A percentile compares a stretch with the other conserved stretches of the same genome.
These are phyloP conservation scores for Argyrosomus regius DNA, from an alignment of 2,797 vertebrate species.

Conservation along the genomic window DNA sequence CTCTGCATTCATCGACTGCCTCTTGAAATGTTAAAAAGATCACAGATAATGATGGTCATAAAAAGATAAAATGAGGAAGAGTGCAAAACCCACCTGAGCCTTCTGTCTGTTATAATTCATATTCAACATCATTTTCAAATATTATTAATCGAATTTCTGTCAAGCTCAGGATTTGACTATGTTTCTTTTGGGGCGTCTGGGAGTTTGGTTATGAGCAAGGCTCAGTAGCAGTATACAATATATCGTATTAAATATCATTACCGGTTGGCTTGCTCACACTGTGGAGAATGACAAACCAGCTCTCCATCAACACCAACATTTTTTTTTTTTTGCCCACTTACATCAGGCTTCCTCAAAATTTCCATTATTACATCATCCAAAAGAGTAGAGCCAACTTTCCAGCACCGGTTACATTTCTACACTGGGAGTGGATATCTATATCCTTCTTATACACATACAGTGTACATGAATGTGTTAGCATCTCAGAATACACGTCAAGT, in stretches of 20 bases:
- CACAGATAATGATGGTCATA: conserved; percentile 58
- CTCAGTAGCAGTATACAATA: background rate
- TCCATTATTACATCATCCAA: background rate
- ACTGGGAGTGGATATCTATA: background rate
- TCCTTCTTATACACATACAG: background rate
- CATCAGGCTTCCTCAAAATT: background rate
- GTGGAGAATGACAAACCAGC: background rate
- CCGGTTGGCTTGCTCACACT: background rate
- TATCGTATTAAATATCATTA: background rate
- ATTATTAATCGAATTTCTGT: no score
- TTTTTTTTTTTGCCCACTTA: background rate
- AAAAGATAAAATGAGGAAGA: conserved; percentile 46
- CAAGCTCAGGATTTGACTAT: background rate
- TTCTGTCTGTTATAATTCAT: background rate
- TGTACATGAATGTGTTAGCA: background rate
- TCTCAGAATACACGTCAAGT: background rate
- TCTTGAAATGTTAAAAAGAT: conserved; percentile 53
- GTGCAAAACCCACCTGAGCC: conserved; percentile 39
- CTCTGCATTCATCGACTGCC: conserved; percentile 39
- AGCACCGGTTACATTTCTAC: background rate
- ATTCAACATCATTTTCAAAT: background rate
- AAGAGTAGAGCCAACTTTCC: background rate
- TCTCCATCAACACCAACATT: background rate
- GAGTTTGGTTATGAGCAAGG: background rate
- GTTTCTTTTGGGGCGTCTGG: background rate